Conservation (phyloP, 2,888 invertebrate species). For the Erebia aethiops region DNA sequence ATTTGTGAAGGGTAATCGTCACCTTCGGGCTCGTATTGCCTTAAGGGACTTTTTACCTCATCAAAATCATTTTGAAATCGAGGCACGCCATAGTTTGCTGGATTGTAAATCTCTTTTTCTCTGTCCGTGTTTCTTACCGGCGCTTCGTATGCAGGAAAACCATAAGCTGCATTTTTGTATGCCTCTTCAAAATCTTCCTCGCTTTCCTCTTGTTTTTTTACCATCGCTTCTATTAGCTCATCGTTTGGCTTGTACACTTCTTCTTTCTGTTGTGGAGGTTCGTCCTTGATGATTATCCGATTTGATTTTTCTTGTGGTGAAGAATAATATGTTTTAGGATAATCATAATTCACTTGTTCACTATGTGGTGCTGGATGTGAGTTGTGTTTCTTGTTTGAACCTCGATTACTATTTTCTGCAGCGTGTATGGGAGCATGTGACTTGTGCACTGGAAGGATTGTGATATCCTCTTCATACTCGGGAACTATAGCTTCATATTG, state of each 20-base stretch:
- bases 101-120: slow-evolving; percentile 68
- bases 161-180: slow-evolving; percentile 71
- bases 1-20: slow-evolving; percentile 65
- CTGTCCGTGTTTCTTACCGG: slow-evolving; percentile 59
- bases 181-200: slow-evolving; percentile 77
- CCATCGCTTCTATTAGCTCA: slow-evolving; percentile 59
- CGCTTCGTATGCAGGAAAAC: slow-evolving; percentile 67
- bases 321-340: slow-evolving; percentile 40
- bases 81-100: slow-evolving; percentile 60
- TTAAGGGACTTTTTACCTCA: slow-evolving; percentile 61
- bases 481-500: slow-evolving; percentile 53
- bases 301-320: slow-evolving; percentile 64
- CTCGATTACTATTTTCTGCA: slow-evolving; percentile 59
- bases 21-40: slow-evolving; percentile 65
- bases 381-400: slow-evolving; percentile 35
- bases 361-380: slow-evolving; percentile 41
- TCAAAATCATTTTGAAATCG: slow-evolving; percentile 57
- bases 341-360: slow-evolving; percentile 43
- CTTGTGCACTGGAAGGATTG: slow-evolving; percentile 51
- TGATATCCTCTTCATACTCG: slow-evolving; percentile 65
- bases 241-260: slow-evolving; percentile 59
- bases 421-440: slow-evolving; percentile 58
- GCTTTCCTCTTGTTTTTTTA: slow-evolving; percentile 65
- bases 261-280: slow-evolving; percentile 62
- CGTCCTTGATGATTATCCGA: slow-evolving; percentile 63